Evolutionary conservation across 1,140 invertebrate genomes (phyloP).

Genomic region (Micrasema longulum): DNA sequence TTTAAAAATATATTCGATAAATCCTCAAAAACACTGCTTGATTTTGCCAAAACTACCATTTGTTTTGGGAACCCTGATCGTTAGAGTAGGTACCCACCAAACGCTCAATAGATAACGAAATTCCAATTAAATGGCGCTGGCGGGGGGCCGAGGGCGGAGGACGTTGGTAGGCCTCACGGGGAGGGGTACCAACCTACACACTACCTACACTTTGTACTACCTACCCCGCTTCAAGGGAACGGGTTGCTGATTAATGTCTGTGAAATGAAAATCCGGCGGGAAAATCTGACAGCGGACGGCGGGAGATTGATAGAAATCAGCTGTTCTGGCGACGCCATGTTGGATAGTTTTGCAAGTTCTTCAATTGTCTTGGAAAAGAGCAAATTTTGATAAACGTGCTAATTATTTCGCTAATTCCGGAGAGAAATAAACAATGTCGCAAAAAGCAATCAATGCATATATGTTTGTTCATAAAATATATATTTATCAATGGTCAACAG

Average conservation of each 20-base stretch:
- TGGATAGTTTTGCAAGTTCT: constrained; percentile 14
- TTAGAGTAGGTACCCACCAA: neutral
- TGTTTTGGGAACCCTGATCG: constrained; percentile 2
- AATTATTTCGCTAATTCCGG: too few relatives aligned
- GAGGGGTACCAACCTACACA: neutral
- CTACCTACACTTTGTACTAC: neutral
- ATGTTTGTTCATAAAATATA: too few relatives aligned
- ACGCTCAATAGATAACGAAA: constrained; percentile 46
- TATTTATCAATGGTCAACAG: too few relatives aligned
- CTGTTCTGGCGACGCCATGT: constrained; percentile 38
- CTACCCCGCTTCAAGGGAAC: neutral
- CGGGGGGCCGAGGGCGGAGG: neutral
- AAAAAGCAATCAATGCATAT: too few relatives aligned
- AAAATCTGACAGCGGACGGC: constrained; percentile 42
- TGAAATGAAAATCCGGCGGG: constrained; percentile 36
- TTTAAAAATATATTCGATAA: too few relatives aligned
- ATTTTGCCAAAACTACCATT: too few relatives aligned
- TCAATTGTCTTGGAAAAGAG: constrained; percentile 8
- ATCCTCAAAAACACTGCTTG: too few relatives aligned
- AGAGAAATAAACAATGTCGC: too few relatives aligned
- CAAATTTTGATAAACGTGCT: neutral
- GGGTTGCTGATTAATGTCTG: constrained; percentile 37
- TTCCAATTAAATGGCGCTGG: constrained; percentile 42
- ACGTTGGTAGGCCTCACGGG: neutral
- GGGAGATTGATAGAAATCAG: constrained; percentile 46